Percentiles rank a stretch among this genome's conserved stretches.
Conservation (phyloP, 1,140 invertebrate genomes). For the Atta cephalotes region DNA sequence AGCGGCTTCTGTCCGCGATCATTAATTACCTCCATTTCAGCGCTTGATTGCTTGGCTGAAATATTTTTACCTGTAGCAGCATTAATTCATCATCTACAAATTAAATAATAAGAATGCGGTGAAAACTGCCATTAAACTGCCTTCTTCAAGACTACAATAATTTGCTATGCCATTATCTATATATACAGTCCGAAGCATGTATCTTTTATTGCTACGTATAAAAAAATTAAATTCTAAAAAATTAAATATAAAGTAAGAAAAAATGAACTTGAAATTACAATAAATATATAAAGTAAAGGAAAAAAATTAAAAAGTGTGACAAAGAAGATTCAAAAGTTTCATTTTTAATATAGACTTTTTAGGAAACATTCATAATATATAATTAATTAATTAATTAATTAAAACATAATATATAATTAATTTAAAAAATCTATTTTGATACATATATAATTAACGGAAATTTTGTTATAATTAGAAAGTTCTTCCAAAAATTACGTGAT, state of each 20-base stretch:
- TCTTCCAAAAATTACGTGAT: not conserved
- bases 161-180: not conserved
- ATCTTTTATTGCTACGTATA: not conserved
- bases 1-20: conserved; percentile 43
- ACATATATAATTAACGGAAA: not conserved
- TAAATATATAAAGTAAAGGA: not conserved
- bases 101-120: conserved; percentile 54
- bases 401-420: not conserved
- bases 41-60: conserved; percentile 49
- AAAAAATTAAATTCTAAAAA: not conserved
- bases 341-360: not conserved
- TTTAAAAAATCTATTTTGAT: not conserved
- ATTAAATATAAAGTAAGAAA: not conserved
- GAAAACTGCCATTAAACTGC: conserved; percentile 45
- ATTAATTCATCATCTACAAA: conserved; percentile 54
- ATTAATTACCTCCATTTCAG: conserved; percentile 54
- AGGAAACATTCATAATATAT: not conserved
- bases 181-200: not conserved
- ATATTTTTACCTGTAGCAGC: conserved; percentile 50
- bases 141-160: conserved; percentile 16
- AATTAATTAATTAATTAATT: too few species aligned
- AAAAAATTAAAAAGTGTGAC: not conserved
- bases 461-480: not conserved
- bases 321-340: not conserved
- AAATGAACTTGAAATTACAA: not conserved